Evolutionary conservation across 1,140 invertebrate species (phyloP).

Genomic region (Pseudomyrmex gracilis): DNA sequence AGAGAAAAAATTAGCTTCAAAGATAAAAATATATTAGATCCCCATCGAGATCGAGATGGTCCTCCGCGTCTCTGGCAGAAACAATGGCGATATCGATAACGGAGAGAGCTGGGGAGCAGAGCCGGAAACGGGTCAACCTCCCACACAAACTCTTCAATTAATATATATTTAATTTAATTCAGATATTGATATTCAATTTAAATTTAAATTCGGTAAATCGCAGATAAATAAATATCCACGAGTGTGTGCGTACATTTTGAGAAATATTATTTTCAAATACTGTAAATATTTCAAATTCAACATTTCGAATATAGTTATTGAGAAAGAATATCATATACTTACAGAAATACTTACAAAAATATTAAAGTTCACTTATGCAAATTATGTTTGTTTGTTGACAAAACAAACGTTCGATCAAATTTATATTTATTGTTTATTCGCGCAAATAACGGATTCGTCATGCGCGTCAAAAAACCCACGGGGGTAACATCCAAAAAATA

Average conservation of each 20-base stretch:
- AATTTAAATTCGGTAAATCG: no score
- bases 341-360: no score
- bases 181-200: no score
- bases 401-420: conserved; percentile 13
- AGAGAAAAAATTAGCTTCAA: neutral
- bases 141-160: no score
- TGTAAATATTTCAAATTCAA: no score
- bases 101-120: conserved; percentile 85
- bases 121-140: conserved; percentile 85
- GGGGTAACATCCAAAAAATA: neutral
- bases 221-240: no score
- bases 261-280: no score
- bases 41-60: conserved; percentile 84
- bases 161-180: no score
- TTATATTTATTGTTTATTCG: conserved; percentile 33
- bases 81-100: conserved; percentile 83
- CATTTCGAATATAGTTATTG: no score
- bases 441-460: neutral
- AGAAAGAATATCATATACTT: no score
- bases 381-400: conserved; percentile 4
- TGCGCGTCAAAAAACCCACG: neutral
- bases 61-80: conserved; percentile 83
- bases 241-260: no score
- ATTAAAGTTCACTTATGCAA: conserved; percentile 1
- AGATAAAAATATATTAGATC: conserved; percentile 68